Evolutionary conservation across 2,888 invertebrate species (phyloP), one percentile per base, ranked within the genome.

Genomic region (Tenthredo notha): DNA sequence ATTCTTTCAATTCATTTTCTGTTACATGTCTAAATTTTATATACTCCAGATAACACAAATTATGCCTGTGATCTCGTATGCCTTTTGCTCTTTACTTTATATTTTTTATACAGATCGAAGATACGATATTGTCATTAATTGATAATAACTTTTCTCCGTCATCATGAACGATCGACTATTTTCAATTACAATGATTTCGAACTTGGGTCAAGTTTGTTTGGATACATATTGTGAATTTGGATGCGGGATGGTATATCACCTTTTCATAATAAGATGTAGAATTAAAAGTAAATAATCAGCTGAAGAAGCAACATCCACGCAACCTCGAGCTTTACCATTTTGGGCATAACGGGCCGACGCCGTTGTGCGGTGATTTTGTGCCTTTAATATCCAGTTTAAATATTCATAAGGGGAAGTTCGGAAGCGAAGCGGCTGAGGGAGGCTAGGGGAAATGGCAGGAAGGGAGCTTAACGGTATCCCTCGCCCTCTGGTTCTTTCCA

Each of bases 311-410:
- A 50, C 77, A 54, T 77, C 77, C 18, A 54, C 29, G 77, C 77
- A 54, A 50, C 33, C 77, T 25, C 54, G 43, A 25, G 18, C 50
- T 50, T 29, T 83, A 50, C 83, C 67, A 83, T 70, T 83, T 83
- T 70, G 67, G 83, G 2, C 2, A 47, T 12, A 67, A 67, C 18
- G 33, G 54, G 18, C 18, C 67, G 33, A 25, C 29, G 65, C 67
- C 83, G 65, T 85, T 87, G 89, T 88, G 89, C 88, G 89, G 89
- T 90, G 90, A 91, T 91, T 91, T 92, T 89, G 90, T 89, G 89
- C 91, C 91, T 92, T 92, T 92, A 92, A 92, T 92, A 91, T 92
- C 91, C 90, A 91, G 91, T 91, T 92, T 92, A 91, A 92, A 92
- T 92, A 92, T 92, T 92, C 92, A 92, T 92, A 91, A 92, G 90